These are phyloP conservation scores for Sinosuthora webbiana DNA, from an alignment of 2,113 vertebrate species.

Conservation along the genomic window DNA sequence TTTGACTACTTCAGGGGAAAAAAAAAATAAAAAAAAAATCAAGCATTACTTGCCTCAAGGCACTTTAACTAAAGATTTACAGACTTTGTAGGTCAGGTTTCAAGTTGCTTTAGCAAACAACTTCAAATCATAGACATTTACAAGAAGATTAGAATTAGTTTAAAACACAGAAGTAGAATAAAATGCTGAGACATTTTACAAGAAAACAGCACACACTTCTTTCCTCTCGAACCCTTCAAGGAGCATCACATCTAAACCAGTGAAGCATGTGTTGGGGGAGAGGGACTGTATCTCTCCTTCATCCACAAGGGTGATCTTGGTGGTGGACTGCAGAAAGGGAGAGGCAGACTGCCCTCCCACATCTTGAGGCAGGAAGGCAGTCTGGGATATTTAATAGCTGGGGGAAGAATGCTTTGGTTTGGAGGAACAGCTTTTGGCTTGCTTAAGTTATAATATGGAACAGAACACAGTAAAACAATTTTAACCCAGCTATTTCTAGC, in stretches of 20 bases:
- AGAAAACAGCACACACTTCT: not conserved
- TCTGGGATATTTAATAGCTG: constrained; percentile 55
- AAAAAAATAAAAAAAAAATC: not conserved
- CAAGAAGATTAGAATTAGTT: not conserved
- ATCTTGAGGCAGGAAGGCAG: constrained; percentile 38
- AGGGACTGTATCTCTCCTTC: not conserved
- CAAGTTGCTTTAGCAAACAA: constrained; percentile 11
- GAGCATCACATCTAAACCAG: not conserved
- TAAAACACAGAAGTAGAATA: not conserved
- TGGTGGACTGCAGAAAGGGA: not conserved
- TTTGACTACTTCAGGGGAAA: not conserved
- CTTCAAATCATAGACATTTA: not conserved
- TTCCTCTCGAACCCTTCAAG: not conserved
- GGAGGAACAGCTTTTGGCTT: constrained; percentile 50
- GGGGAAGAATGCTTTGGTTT: constrained; percentile 54
- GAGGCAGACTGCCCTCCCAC: constrained; percentile 3
- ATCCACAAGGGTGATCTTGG: not conserved
- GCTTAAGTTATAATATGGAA: constrained; percentile 47
- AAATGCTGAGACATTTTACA: not conserved
- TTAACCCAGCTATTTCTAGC: constrained; percentile 46
- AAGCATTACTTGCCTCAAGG: not conserved
- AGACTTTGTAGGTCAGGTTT: constrained; percentile 6
- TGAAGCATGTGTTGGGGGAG: not conserved
- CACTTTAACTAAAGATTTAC: constrained; percentile 50
- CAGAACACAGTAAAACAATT: constrained; percentile 15